These are phyloP conservation scores for Dasypus novemcinctus DNA, from an alignment of 2,113 vertebrate genomes.

Conservation along the genomic window DNA sequence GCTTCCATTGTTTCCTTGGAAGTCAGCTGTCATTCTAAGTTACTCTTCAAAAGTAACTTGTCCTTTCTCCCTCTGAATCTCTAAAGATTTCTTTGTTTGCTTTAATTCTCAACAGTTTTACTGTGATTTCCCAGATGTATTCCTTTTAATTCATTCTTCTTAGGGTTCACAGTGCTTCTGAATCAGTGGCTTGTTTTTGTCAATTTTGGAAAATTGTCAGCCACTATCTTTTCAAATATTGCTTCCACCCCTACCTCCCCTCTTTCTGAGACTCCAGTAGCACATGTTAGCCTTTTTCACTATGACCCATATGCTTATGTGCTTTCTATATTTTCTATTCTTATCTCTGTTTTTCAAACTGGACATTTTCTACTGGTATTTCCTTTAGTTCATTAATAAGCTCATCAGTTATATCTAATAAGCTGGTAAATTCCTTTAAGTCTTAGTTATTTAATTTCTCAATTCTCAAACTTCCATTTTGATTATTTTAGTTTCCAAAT, in stretches of 20 bases:
- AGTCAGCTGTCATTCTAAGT: background rate
- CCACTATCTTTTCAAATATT: background rate
- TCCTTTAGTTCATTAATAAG: background rate
- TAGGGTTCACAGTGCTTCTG: background rate
- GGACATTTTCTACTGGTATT: background rate
- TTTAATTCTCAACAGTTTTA: background rate
- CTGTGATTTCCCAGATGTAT: background rate
- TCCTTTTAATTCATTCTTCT: background rate
- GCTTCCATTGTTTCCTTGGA: background rate
- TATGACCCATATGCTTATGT: background rate
- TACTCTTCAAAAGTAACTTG: background rate
- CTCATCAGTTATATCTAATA: background rate
- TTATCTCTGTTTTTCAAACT: background rate
- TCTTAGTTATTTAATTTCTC: conserved; percentile 1
- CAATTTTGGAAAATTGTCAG: background rate
- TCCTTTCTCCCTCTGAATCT: background rate
- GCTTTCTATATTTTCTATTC: background rate
- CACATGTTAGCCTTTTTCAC: background rate
- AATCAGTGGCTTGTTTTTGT: background rate
- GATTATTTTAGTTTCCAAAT: background rate
- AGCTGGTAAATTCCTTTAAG: background rate
- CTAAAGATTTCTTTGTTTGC: background rate
- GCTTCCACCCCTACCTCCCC: background rate
- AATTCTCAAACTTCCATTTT: conserved; percentile 13
- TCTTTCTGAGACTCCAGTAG: background rate